A percentile compares a stretch with the other conserved stretches of the same genome.
Evolutionary conservation across 2,113 vertebrate species (phyloP).

Genomic region (Esox niger): DNA sequence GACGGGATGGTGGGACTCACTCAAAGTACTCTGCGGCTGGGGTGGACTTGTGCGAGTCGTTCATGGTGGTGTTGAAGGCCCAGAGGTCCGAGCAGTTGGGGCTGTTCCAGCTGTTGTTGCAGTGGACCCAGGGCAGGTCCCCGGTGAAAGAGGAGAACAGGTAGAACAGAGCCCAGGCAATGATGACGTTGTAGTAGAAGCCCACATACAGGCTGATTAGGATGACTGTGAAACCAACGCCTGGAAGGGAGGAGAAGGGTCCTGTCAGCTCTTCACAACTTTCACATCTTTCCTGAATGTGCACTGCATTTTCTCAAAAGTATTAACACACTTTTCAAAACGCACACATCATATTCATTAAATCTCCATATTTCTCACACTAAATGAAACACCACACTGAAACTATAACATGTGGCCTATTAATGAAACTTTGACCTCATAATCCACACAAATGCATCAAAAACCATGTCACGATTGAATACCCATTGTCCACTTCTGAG

Average conservation of each 20-base stretch:
- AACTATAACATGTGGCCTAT: too few relatives aligned
- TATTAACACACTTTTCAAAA: too few relatives aligned
- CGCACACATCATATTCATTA: too few relatives aligned
- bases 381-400: too few relatives aligned
- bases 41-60: constrained; percentile 74
- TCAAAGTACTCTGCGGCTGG: constrained; percentile 89
- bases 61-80: constrained; percentile 58
- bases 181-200: constrained; percentile 86
- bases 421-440: too few relatives aligned
- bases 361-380: too few relatives aligned
- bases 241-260: constrained; percentile 47
- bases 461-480: too few relatives aligned
- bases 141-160: constrained; percentile 79
- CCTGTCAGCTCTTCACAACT: too few relatives aligned
- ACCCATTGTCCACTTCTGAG: too few relatives aligned
- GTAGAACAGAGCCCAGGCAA: constrained; percentile 83
- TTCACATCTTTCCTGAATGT: too few relatives aligned
- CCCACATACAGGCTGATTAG: constrained; percentile 83
- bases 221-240: constrained; percentile 84
- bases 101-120: constrained; percentile 90
- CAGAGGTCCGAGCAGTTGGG: constrained; percentile 76
- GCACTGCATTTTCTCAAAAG: too few relatives aligned
- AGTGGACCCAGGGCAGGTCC: constrained; percentile 86
- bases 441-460: too few relatives aligned
- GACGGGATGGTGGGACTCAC: constrained; percentile 55